Evolutionary conservation across 92 coral and sea anemone species (phyloP), one percentile per base, ranked within the genome.

Genomic region (Phenganax subtilis): DNA sequence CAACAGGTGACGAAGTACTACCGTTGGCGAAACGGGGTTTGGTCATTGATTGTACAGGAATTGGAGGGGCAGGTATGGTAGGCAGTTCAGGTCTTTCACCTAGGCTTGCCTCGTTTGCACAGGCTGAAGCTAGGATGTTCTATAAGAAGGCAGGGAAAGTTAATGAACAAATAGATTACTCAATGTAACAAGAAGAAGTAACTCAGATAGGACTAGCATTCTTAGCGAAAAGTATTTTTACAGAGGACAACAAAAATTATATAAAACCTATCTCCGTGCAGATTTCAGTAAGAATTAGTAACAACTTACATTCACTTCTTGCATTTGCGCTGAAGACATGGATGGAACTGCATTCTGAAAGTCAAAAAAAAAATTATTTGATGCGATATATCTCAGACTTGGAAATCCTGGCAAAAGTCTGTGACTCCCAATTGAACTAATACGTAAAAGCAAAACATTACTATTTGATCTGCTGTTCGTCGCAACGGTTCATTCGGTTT

Each of bases 251-350:
- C 5, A 37, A 37, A 37, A 37, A 37, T 1, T 37, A 37, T 37
- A 37, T 2, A 37, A 37, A 37, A 37, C 47, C 47, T 37, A 37
- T 37, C 47, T 37, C 47, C 3, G 47, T 37, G 47, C 47, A 1
- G 47, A 37, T 37, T 37, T 2, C 47, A 37, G 5, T 37, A 37
- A 37, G 47, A 37, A 37, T 37, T 37, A 37, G 47, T 37, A 37
- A 37, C 2, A 12, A 89, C 97, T 89, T 83, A 93, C 97, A 89
- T 93, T 93, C 31, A 93, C 97, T 85, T 93, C 96, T 66, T 94
- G 96, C 97, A 93, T 93, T 85, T 93, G 97, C 58, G 97, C 97
- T 14, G 97, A 94, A 0, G 97, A 93, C 97, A 93, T 93, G 59
- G 91, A 91, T 44, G 97, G 97, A 60, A 87, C 92, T 61, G 97